Conservation (phyloP, 2,113 vertebrate species). For the Dolichotis patagonum region DNA sequence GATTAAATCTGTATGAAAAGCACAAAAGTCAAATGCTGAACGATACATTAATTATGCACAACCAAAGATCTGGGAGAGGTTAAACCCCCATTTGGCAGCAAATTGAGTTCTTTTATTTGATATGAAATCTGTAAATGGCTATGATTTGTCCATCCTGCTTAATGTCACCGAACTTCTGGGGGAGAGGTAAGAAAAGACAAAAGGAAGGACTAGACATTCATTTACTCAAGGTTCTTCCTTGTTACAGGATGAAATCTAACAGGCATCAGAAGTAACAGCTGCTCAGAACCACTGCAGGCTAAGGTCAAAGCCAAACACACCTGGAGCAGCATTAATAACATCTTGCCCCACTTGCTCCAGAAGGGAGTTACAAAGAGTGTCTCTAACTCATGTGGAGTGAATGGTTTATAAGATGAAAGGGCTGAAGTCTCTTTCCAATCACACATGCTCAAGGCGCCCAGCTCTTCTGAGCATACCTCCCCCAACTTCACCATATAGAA, state of each 20-base stretch:
- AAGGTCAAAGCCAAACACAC: constrained; percentile 77
- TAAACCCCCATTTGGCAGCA: constrained; percentile 83
- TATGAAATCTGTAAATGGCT: constrained; percentile 73
- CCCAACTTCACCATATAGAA: not conserved
- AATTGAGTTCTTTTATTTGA: constrained; percentile 84
- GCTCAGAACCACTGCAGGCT: constrained; percentile 45
- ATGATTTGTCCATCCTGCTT: constrained; percentile 78
- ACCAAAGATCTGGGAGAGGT: constrained; percentile 81
- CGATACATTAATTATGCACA: constrained; percentile 84
- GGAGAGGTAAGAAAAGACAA: constrained; percentile 70
- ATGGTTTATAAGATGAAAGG: not conserved
- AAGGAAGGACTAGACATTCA: constrained; percentile 52
- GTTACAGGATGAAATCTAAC: constrained; percentile 71
- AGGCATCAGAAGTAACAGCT: constrained; percentile 48
- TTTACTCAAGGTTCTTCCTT: constrained; percentile 59
- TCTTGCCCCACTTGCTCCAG: constrained; percentile 75
- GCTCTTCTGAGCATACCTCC: constrained; percentile 60
- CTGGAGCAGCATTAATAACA: constrained; percentile 68
- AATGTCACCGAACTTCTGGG: constrained; percentile 71
- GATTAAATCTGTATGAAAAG: constrained; percentile 83
- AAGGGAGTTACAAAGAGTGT: constrained; percentile 71
- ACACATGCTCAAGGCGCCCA: not conserved
- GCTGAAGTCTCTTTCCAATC: constrained; percentile 67
- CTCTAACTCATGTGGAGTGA: constrained; percentile 39
- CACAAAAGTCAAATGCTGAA: constrained; percentile 83